Conservation (phyloP, 2,113 vertebrate genomes). For the Cyprinodon tularosa region DNA sequence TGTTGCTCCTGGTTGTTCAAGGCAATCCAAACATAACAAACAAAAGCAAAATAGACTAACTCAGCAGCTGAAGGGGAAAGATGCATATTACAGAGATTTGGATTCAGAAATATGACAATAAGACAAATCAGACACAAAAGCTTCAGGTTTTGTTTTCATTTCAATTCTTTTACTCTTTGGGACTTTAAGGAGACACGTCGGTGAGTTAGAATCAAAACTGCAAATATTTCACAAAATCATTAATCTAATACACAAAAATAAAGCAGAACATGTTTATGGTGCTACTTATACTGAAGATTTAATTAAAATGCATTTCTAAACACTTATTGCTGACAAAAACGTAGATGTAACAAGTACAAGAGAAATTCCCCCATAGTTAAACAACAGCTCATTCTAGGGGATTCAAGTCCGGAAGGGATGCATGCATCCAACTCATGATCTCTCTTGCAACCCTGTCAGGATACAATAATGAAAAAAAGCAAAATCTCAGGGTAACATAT, state of each 20-base stretch:
- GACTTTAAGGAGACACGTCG: neutral
- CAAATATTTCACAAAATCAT: neutral
- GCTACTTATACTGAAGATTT: neutral
- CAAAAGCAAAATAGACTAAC: neutral
- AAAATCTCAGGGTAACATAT: too few species aligned
- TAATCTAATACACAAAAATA: constrained; percentile 13
- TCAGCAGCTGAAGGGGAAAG: constrained; percentile 1
- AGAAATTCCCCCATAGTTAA: too few species aligned
- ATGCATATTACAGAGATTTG: constrained; percentile 4
- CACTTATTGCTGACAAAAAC: neutral
- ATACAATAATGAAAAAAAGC: too few species aligned
- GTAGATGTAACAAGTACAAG: too few species aligned
- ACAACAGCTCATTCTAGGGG: too few species aligned
- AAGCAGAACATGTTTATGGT: neutral
- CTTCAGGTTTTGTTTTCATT: neutral
- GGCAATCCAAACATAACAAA: constrained; percentile 11
- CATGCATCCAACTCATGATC: too few species aligned
- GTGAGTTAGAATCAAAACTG: neutral
- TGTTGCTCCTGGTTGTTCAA: constrained; percentile 12
- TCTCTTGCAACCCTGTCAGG: too few species aligned
- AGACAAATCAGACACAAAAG: neutral
- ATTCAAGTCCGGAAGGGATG: too few species aligned
- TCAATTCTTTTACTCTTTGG: neutral
- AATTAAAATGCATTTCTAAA: constrained; percentile 25
- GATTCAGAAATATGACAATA: neutral